Conservation (phyloP, 2,113 vertebrate species). For the Conger conger region DNA sequence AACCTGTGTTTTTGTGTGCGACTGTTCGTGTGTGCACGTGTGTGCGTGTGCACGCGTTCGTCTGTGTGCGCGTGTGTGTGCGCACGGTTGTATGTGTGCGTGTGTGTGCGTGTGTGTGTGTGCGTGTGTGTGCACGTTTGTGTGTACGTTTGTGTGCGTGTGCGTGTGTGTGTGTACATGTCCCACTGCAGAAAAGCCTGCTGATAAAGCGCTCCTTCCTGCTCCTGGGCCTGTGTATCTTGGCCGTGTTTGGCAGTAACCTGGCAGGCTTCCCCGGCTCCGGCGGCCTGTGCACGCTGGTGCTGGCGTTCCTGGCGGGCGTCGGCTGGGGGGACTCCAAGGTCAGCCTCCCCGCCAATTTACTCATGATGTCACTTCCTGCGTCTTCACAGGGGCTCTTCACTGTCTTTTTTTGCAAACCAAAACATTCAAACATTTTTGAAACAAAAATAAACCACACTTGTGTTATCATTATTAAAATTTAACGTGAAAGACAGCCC, state of each 20-base stretch:
- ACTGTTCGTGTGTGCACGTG: background rate
- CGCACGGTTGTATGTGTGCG: constrained; percentile 1
- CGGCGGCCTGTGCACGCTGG: constrained; percentile 89
- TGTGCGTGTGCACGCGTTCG: no score
- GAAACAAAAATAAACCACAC: background rate
- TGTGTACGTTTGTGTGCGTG: background rate
- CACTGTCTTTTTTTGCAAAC: constrained; percentile 30
- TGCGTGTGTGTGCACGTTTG: background rate
- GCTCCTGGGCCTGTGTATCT: constrained; percentile 80
- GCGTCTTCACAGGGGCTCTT: background rate
- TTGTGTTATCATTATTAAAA: background rate
- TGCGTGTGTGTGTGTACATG: background rate
- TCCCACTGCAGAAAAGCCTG: constrained; percentile 58
- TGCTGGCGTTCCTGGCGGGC: constrained; percentile 87
- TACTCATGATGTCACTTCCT: background rate
- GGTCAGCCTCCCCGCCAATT: constrained; percentile 57
- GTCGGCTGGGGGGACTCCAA: constrained; percentile 82
- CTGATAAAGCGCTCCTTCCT: constrained; percentile 83
- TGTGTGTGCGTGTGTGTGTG: background rate
- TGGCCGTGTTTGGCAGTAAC: constrained; percentile 84
- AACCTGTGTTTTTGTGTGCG: background rate
- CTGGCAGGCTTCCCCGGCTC: constrained; percentile 86
- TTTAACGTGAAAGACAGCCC: background rate
- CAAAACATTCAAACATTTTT: background rate
- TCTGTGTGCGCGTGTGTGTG: background rate